Evolutionary conservation across 2,888 invertebrate species (phyloP), one percentile per base, ranked within the genome.

Genomic region (Sinodicranocentrus sp.): DNA sequence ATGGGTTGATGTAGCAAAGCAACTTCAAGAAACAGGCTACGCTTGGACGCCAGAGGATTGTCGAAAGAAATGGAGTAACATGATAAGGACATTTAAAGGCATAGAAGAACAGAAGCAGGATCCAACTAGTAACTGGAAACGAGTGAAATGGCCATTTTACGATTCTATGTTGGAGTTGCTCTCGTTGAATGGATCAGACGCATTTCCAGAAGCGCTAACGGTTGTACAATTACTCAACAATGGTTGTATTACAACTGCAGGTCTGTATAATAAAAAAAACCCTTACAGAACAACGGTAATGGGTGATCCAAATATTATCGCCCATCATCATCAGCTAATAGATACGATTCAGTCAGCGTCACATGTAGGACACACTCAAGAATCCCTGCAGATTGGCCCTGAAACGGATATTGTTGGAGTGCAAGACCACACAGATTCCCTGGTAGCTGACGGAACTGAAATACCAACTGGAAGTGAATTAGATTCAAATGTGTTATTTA

Each of bases 1-100:
- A 0, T 85, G 85, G 85, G 70, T 65, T n/a, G 85, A 85, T 61
- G 73, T 85, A 1, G 17, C 84, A 1, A 73, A 70, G 26, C 52
- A 65, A 25, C 17, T 83, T n/a, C 0, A 71, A 80, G 3, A 26
- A 23, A 3, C 44, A n/a, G 44, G 77, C 0, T 82, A 80, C 21
- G 19, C 21, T 15, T 84, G 84, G 85, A 76, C 85, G 10, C 10
- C 85, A 1, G 85, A 85, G 19, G 85, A 85, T 26, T 85, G 85
- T 43, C 65, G 85, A 23, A 85, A 85, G 48, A 85, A 85, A 52
- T 85, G 85, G 85, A 85, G 85, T 21, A 85, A 85, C 63, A 84
- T 85, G 85, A 80, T 84, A 13, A 48, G 85, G 23, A 85, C 85
- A 5, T 85, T 85, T 17, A 84, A 78, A 65, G 76, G 54, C 0